A percentile compares a stretch with the other conserved stretches of the same genome.
phyloP scores from a whole-genome alignment of 2,888 invertebrate genomes.

The Carterocephalus palaemon region DNA sequence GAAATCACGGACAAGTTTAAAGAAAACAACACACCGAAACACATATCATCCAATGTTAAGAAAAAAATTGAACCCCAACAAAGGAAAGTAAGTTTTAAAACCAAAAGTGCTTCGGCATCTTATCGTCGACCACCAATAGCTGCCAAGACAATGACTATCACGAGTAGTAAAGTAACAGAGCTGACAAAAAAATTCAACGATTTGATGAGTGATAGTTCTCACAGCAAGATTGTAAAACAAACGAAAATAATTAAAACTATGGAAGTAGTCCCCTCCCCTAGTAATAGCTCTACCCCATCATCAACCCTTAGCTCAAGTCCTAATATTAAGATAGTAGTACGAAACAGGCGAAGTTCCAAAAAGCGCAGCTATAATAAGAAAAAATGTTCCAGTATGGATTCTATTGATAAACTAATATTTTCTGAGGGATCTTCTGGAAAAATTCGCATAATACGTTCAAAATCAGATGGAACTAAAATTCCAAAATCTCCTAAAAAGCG shows the following conservation, averaged over 20 bases:
- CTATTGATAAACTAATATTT: conserved; percentile 60
- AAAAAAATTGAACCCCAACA: conserved; percentile 60
- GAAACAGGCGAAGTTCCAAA: conserved; percentile 64
- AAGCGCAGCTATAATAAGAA: conserved; percentile 67
- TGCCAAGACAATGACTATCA: conserved; percentile 70
- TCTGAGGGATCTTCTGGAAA: conserved; percentile 52
- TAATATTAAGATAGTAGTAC: conserved; percentile 71
- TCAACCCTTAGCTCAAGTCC: conserved; percentile 70
- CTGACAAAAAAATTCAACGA: conserved; percentile 85
- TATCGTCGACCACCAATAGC: conserved; percentile 64
- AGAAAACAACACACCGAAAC: conserved; percentile 35
- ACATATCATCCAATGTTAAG: conserved; percentile 44
- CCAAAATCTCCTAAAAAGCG: conserved; percentile 65
- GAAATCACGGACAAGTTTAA: conserved; percentile 40
- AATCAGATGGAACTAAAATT: conserved; percentile 70
- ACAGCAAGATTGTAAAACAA: conserved; percentile 65
- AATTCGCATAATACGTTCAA: conserved; percentile 63
- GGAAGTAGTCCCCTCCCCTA: conserved; percentile 61
- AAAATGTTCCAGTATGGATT: conserved; percentile 72
- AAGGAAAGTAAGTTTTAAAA: conserved; percentile 81
- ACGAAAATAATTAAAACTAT: conserved; percentile 77
- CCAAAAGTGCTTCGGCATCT: conserved; percentile 70
- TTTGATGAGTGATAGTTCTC: conserved; percentile 69
- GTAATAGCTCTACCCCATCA: conserved; percentile 69
- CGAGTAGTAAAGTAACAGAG: conserved; percentile 81